Evolutionary conservation across 37 sponge, comb jelly and placozoan species (phyloP), one percentile per base, ranked within the genome.

Genomic region (Chondrosia reniformis): DNA sequence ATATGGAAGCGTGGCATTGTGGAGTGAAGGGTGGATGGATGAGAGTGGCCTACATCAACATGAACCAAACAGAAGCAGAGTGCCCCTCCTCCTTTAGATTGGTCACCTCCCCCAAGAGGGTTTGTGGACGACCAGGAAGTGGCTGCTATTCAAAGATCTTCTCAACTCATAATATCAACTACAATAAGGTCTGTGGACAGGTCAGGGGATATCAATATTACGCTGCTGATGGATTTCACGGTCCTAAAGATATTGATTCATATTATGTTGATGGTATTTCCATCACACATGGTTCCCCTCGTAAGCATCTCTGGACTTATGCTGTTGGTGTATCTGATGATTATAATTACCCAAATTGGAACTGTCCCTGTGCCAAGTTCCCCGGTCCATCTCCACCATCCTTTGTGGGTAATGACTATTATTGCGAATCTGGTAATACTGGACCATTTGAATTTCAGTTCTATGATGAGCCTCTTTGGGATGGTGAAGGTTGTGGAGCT

Each of bases 41-140:
- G 72, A 69, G 72, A 69, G 72, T 69, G 72, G 72, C 72, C 72
- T 40, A 69, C 41, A 39, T 36, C 41, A 40, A 69, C 72, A 69
- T 69, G 72, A 38, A 10, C 15, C 44, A 69, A 3, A 7, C 43
- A 9, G 25, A 40, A 6, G 41, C 32, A 40, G 42, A 21, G 24
- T 69, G 72, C 21, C 72, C 72, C 19, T 38, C 42, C n/a, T 44
- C 42, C 1, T 44, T 69, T 25, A 37, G 1, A 34, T 24, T 17
- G 9, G n/a, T n/a, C 15, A 40, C 39, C 32, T 39, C 72, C n/a
- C 41, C 41, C 24, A 69, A 34, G 43, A 36, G 72, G 43, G 4
- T 69, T 41, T 69, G 72, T 39, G 41, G 24, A 21, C n/a, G 61
- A 30, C 22, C 41, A 15, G 24, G 10, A 34, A 24, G 41, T 39